Evolutionary conservation across 1,140 invertebrate genomes (phyloP), one percentile per base, ranked within the genome.

Genomic region (Mylabris phalerata): DNA sequence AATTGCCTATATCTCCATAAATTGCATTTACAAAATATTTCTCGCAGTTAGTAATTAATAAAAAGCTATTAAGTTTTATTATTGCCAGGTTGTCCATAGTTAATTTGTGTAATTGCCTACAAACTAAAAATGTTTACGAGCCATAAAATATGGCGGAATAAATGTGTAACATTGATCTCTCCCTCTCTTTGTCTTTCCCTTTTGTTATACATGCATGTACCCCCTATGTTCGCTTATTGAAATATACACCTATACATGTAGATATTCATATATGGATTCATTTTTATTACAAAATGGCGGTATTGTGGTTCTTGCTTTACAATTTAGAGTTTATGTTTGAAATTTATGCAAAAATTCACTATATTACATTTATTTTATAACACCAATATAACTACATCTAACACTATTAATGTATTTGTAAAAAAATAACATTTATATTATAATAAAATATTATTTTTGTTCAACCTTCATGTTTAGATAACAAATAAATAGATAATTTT

Each of bases 221-320:
- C 13, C 13, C 13, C 54, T 61, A 54, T 61, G 57, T 32, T 3
- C 2, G 7, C 3, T 5, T 32, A 32, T 32, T 4, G 32, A 32
- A 32, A 32, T 32, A 32, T 32, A 32, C 32, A 32, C 32, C 32
- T 32, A 19, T 32, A 32, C 7, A 32, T 32, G 32, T 32, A 32
- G 4, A 32, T 5, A 32, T 32, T 32, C 32, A 32, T 32, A 4
- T 32, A 61, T 48, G 62, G 60, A 59, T 64, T 62, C 60, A 64
- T 47, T 56, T 64, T 64, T 64, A 62, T 64, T 50, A 46, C 60
- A 64, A 62, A 46, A 64, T 62, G 60, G 63, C 62, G 54, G 59
- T 54, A 32, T 32, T 32, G 32, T 32, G 32, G 32, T 32, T 32
- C 32, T 32, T 7, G 4, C 32, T 32, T 32, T 32, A 32, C 32